Evolutionary conservation across 2,797 vertebrate genomes (phyloP).

Genomic region (Aplochiton taeniatus): DNA sequence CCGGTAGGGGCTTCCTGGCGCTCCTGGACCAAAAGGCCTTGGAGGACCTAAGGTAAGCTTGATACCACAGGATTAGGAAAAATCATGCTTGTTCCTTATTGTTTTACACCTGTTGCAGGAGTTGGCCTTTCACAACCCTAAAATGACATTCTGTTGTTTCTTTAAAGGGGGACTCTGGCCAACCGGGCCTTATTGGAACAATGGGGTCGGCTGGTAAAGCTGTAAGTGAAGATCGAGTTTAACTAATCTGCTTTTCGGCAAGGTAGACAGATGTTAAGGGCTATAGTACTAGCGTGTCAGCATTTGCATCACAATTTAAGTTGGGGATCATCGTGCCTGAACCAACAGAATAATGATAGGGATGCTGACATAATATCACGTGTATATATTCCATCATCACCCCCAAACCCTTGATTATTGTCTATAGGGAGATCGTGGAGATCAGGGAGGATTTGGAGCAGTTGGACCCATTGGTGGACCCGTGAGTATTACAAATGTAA

Average conservation of each 20-base stretch:
- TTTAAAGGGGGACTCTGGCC: slow-evolving; percentile 83
- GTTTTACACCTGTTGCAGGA: not conserved
- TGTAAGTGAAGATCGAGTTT: slow-evolving; percentile 70
- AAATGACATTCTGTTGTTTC: slow-evolving; percentile 15
- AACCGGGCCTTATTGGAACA: slow-evolving; percentile 82
- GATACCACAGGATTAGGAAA: not conserved
- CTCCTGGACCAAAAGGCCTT: slow-evolving; percentile 85
- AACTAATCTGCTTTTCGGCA: not conserved
- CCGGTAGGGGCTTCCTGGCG: slow-evolving; percentile 88
- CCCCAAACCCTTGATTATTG: too few species aligned
- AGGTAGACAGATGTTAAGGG: too few species aligned
- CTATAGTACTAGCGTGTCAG: too few species aligned
- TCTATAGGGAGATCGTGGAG: slow-evolving; percentile 84
- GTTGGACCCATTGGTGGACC: slow-evolving; percentile 84
- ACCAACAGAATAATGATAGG: too few species aligned
- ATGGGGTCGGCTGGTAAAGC: slow-evolving; percentile 91
- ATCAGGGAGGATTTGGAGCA: slow-evolving; percentile 86
- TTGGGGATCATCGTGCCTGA: too few species aligned
- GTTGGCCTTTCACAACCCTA: not conserved
- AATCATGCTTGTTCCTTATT: not conserved
- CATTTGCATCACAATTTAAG: too few species aligned
- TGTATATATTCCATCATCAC: too few species aligned
- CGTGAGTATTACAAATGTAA: slow-evolving; percentile 75
- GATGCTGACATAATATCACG: too few species aligned
- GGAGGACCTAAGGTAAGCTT: slow-evolving; percentile 85